A percentile compares a stretch with the other conserved stretches of the same genome.
phyloP scores from a whole-genome alignment of 2,797 vertebrate genomes.

The Cygnus olor region DNA sequence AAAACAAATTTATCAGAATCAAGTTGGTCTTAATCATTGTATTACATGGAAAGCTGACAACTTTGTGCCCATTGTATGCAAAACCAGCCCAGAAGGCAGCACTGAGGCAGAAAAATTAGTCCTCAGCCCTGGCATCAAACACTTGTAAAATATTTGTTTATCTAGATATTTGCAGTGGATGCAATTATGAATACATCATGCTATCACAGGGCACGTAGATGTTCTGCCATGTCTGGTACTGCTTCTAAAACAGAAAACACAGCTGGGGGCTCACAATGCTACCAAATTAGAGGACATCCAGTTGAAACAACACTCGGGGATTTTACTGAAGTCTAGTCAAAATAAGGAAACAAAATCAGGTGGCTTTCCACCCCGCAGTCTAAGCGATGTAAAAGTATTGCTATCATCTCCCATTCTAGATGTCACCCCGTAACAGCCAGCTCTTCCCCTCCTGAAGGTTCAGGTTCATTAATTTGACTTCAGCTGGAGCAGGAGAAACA shows the following conservation, averaged over 20 bases:
- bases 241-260: constrained; percentile 10
- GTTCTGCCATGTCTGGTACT: not conserved
- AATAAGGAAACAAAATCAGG: constrained; percentile 26
- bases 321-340: not conserved
- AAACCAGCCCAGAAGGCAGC: not conserved
- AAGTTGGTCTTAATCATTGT: not conserved
- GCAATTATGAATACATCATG: not conserved
- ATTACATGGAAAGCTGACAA: not conserved
- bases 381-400: not conserved
- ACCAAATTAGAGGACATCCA: not conserved
- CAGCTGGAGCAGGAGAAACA: not conserved
- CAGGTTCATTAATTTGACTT: not conserved
- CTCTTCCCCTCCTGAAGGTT: not conserved
- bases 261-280: not conserved
- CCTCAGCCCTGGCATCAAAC: not conserved
- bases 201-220: not conserved
- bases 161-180: not conserved
- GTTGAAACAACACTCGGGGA: not conserved
- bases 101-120: not conserved
- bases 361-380: not conserved
- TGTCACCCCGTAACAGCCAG: not conserved
- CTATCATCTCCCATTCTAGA: not conserved
- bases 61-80: not conserved
- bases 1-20: not conserved
- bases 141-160: not conserved